These are phyloP conservation scores for Odontomachus brunneus DNA, from an alignment of 1,140 invertebrate species.

Conservation along the genomic window DNA sequence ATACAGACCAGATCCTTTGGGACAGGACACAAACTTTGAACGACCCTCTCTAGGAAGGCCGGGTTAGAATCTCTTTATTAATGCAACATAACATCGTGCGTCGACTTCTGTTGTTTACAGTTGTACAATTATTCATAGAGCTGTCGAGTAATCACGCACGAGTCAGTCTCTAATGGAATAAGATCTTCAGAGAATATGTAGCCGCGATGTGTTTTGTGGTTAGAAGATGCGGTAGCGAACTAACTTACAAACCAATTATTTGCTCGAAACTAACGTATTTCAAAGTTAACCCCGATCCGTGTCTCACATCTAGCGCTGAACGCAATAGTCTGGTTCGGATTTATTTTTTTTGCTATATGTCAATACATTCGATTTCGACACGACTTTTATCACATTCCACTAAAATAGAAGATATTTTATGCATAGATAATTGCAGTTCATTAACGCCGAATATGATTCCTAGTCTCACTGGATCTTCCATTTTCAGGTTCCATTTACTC, in stretches of 20 bases:
- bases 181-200: neutral
- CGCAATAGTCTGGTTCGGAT: too few species aligned
- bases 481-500: conserved; percentile 78
- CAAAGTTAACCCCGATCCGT: too few species aligned
- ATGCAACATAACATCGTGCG: conserved; percentile 24
- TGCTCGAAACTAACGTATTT: too few species aligned
- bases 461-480: conserved; percentile 18
- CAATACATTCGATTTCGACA: neutral
- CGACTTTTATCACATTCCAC: neutral
- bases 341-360: too few species aligned
- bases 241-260: too few species aligned
- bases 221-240: neutral
- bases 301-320: too few species aligned
- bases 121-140: conserved; percentile 33
- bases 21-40: conserved; percentile 86
- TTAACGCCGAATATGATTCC: neutral
- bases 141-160: neutral
- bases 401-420: neutral
- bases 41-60: conserved; percentile 84
- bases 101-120: conserved; percentile 10
- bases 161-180: conserved; percentile 13
- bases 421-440: neutral
- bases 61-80: conserved; percentile 73
- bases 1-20: conserved; percentile 85
- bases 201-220: neutral